Evolutionary conservation across 2,113 vertebrate species (phyloP).

Genomic region (Recurvirostra avosetta): DNA sequence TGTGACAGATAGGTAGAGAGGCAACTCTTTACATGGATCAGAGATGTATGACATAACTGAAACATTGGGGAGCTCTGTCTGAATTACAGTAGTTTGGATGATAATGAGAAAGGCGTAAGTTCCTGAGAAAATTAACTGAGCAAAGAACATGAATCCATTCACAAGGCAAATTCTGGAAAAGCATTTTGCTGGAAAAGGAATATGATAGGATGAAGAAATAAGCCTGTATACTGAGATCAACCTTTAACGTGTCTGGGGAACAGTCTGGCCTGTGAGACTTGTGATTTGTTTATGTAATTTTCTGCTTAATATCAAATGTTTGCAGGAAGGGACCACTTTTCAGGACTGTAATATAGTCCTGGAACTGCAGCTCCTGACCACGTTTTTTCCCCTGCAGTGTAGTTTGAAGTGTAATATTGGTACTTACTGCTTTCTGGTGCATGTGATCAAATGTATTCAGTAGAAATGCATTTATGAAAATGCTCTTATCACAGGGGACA

Average conservation of each 20-base stretch:
- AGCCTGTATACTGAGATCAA: not conserved
- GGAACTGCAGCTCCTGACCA: not conserved
- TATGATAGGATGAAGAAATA: not conserved
- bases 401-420: not conserved
- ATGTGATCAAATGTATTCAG: not conserved
- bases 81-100: not conserved
- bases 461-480: not conserved
- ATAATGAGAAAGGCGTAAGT: not conserved
- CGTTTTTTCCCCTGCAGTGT: not conserved
- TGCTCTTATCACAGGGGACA: not conserved
- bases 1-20: not conserved
- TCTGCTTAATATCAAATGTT: not conserved
- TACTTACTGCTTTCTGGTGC: not conserved
- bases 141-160: not conserved
- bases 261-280: not conserved
- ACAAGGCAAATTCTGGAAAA: not conserved
- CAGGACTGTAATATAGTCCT: not conserved
- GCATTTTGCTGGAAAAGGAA: not conserved
- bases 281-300: slow-evolving; percentile 17
- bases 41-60: not conserved
- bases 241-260: not conserved
- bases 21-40: not conserved
- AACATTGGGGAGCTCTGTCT: not conserved
- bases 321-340: not conserved
- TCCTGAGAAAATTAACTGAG: not conserved